Base-by-base conservation (phyloP, 92 coral and sea anemone species). In the Plumapathes pennacea region DNA sequence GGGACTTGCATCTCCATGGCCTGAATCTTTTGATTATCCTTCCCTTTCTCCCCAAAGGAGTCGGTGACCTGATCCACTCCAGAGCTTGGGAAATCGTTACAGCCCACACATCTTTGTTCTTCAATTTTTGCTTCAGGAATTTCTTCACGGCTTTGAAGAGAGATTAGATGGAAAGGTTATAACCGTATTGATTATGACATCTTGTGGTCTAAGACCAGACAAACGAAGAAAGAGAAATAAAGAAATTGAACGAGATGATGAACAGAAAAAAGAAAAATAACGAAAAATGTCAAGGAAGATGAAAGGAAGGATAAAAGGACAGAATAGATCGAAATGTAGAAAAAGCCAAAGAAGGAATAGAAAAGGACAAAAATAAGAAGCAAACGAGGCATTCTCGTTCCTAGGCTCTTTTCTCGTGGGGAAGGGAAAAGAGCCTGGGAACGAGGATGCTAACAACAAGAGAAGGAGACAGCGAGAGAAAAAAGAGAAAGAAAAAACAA, bases 1-100 rank as follows among this genome's bases (percentile, higher is more conserved):
- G 96, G 7, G 72, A 25, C 78, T 80, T 74, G 57, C 98, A 92
- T 48, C 65, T 72, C 98, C 98, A 92, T 8, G 98, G 96, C 3
- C 60, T 31, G 38, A 92, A 92, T 31, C 64, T 76, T 23, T 81
- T 56, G 80, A 92, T 80, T n/a, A n/a, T n/a, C n/a, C n/a, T n/a
- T n/a, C n/a, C n/a, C n/a, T n/a, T n/a, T 38, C 81, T 72, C 60
- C 73, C 75, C 22, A 84, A 82, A 9, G 81, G 57, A 28, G 89
- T 77, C 6, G 98, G 98, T 5, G 85, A 60, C 47, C 76, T 80
- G 46, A 92, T 84, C 98, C 98, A 92, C 46, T 78, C 87, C 53
- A 92, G 72, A 40, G 86, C 94, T 38, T 88, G 94, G 11, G 84
- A 67, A 15, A 92, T 57, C 0, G 84, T 85, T 62, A 92, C 67